Conservation (phyloP, 2,888 invertebrate species). For the Thumatha senex region DNA sequence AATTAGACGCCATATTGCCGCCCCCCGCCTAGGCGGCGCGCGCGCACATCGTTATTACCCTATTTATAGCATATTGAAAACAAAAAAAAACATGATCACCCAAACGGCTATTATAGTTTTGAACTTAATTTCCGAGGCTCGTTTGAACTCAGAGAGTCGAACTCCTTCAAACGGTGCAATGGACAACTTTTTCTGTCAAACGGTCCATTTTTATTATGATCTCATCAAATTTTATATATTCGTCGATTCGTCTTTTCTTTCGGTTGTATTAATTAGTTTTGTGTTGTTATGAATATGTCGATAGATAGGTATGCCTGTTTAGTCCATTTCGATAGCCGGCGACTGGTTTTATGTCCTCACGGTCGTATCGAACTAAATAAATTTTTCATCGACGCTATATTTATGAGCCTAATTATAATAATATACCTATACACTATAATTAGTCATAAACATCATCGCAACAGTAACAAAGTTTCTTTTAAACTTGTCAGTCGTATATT, state of each 20-base stretch:
- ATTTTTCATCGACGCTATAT: slow-evolving; percentile 25
- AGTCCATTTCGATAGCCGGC: slow-evolving; percentile 4
- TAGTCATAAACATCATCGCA: slow-evolving; percentile 5
- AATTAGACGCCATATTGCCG: slow-evolving; percentile 66
- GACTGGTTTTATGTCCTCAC: slow-evolving; percentile 11
- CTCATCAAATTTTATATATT: slow-evolving; percentile 41
- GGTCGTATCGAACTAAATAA: slow-evolving; percentile 23
- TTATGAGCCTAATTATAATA: slow-evolving; percentile 28
- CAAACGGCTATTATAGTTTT: slow-evolving; percentile 51
- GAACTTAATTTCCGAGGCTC: slow-evolving; percentile 35
- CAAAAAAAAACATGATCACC: slow-evolving; percentile 55
- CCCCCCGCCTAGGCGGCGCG: slow-evolving; percentile 47
- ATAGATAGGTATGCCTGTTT: slow-evolving; percentile 5
- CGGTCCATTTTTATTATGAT: slow-evolving; percentile 35
- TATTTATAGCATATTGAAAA: slow-evolving; percentile 76
- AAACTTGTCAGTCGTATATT: neutral
- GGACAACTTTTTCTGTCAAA: slow-evolving; percentile 18
- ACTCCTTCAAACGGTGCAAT: slow-evolving; percentile 14
- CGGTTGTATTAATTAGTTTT: slow-evolving; percentile 36
- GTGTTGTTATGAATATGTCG: slow-evolving; percentile 29
- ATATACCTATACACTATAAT: slow-evolving; percentile 18
- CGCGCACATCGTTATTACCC: slow-evolving; percentile 55
- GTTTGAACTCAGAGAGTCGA: slow-evolving; percentile 21
- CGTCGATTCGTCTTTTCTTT: slow-evolving; percentile 41
- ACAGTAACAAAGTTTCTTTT: neutral